Conservation (phyloP, 2,113 vertebrate species). For the Nesospiza acunhae region DNA sequence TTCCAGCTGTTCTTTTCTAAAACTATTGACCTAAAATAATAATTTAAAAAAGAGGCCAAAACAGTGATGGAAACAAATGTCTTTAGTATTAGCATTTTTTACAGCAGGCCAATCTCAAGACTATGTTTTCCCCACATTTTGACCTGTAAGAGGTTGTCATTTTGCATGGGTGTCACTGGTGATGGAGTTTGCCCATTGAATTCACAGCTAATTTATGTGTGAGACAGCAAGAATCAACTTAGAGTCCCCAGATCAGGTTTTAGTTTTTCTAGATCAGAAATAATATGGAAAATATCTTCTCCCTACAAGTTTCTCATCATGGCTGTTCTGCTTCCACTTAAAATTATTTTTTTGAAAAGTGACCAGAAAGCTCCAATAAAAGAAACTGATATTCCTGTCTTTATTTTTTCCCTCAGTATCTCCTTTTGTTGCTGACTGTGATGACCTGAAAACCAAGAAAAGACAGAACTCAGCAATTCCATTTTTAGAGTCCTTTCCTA, state of each 20-base stretch:
- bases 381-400: background rate
- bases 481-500: background rate
- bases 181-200: background rate
- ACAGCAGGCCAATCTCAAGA: background rate
- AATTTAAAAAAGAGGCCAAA: background rate
- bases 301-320: background rate
- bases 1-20: background rate
- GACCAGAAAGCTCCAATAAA: background rate
- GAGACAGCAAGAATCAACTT: background rate
- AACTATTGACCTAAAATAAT: background rate
- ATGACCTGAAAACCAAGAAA: background rate
- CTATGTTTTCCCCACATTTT: background rate
- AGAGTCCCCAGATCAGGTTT: background rate
- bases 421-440: background rate
- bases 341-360: background rate
- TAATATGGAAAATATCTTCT: background rate
- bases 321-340: background rate
- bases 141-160: background rate
- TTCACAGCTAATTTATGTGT: background rate
- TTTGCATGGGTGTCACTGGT: background rate
- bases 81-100: background rate
- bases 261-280: background rate
- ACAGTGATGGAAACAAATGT: background rate
- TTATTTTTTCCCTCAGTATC: background rate
- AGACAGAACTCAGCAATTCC: background rate